These are phyloP conservation scores for Lineus longissimus DNA, from an alignment of 1,140 invertebrate species.

Conservation along the genomic window DNA sequence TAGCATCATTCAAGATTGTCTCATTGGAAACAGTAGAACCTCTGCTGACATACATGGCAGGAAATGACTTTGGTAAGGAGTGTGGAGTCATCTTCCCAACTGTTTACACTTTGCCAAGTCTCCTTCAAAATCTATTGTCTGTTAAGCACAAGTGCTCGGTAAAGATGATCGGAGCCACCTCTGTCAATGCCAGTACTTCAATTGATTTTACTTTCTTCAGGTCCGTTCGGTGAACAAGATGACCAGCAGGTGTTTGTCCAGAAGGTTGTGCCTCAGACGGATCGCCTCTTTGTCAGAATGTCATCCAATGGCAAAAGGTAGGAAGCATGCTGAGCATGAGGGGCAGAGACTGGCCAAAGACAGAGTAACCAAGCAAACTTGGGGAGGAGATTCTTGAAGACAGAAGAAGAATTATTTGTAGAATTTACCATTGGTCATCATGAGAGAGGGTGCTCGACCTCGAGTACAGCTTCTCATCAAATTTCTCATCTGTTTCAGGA, in stretches of 20 bases:
- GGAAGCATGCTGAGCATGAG: too few species aligned
- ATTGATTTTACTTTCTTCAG: slow-evolving; percentile 46
- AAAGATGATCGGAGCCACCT: too few species aligned
- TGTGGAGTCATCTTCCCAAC: slow-evolving; percentile 14
- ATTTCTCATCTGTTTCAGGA: slow-evolving; percentile 57
- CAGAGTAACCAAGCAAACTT: too few species aligned
- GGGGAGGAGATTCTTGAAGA: too few species aligned
- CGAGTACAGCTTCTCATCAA: not conserved
- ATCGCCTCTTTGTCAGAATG: slow-evolving; percentile 86
- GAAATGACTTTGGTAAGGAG: slow-evolving; percentile 78
- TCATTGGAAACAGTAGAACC: slow-evolving; percentile 82
- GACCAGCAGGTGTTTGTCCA: slow-evolving; percentile 98
- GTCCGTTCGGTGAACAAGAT: slow-evolving; percentile 95
- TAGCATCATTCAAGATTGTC: slow-evolving; percentile 93
- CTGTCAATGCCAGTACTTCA: too few species aligned
- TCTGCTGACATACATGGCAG: slow-evolving; percentile 68
- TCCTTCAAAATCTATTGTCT: too few species aligned
- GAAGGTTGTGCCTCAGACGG: slow-evolving; percentile 93
- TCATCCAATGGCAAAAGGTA: slow-evolving; percentile 92
- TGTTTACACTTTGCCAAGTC: not conserved
- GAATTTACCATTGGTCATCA: too few species aligned
- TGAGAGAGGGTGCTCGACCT: too few species aligned
- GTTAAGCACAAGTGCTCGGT: too few species aligned
- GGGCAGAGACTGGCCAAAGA: too few species aligned
- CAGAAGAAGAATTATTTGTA: too few species aligned